phyloP scores from a whole-genome alignment of 2,888 invertebrate genomes.

The Nephrocerus scutellatus region DNA sequence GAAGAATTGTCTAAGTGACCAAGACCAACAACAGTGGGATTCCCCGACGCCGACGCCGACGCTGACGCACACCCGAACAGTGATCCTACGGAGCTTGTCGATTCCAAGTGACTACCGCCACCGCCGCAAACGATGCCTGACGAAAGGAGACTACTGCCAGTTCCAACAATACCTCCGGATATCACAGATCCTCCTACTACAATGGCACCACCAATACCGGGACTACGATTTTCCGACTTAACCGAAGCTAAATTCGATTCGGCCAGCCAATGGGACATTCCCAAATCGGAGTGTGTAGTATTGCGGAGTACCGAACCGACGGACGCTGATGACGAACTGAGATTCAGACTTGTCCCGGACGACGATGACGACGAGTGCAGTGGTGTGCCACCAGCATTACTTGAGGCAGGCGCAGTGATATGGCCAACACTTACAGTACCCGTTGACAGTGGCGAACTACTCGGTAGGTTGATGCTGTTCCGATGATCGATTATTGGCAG shows the following conservation, averaged over 20 bases:
- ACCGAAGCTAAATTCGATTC: constrained; percentile 50
- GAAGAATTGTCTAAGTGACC: constrained; percentile 4
- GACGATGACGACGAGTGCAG: constrained; percentile 14
- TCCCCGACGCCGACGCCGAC: constrained; percentile 22
- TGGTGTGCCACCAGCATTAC: constrained; percentile 16
- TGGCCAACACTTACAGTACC: no score
- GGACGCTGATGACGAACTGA: constrained; percentile 15
- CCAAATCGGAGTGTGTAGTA: constrained; percentile 25
- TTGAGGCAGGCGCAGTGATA: no score
- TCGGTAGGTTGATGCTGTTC: constrained; percentile 1
- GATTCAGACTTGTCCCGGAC: constrained; percentile 17
- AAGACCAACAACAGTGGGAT: constrained; percentile 24
- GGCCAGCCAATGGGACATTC: constrained; percentile 46
- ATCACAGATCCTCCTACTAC: constrained; percentile 31
- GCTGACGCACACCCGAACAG: constrained; percentile 29
- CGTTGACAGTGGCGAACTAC: no score
- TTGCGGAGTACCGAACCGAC: constrained; percentile 15
- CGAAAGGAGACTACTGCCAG: constrained; percentile 16
- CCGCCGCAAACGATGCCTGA: constrained; percentile 19
- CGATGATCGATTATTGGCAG: neutral
- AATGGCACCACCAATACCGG: constrained; percentile 55
- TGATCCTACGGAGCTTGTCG: no score
- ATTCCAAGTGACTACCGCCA: no score
- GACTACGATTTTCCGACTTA: constrained; percentile 68
- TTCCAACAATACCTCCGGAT: no score